These are phyloP conservation scores for Tolypeutes matacus DNA, from an alignment of 2,797 vertebrate species.

Conservation along the genomic window DNA sequence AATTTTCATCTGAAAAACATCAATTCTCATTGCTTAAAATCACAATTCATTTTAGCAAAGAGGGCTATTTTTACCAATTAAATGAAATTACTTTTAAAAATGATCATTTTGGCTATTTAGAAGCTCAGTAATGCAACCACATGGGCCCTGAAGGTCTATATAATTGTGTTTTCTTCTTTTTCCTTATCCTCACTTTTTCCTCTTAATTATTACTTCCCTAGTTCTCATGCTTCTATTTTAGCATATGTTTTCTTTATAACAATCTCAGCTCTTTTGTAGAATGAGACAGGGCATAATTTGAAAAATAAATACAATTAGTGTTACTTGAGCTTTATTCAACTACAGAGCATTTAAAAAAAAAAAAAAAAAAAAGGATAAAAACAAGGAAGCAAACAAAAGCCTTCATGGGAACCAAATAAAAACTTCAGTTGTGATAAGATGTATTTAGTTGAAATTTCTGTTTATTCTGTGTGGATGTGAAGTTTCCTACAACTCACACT, in stretches of 20 bases:
- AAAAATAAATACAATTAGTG: conserved; percentile 56
- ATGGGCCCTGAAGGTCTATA: background rate
- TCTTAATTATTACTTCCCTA: conserved; percentile 12
- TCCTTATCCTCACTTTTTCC: background rate
- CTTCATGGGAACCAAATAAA: conserved; percentile 4
- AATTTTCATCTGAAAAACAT: conserved; percentile 44
- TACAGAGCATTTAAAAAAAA: background rate
- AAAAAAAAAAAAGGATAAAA: background rate
- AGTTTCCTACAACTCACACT: background rate
- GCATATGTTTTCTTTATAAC: conserved; percentile 49
- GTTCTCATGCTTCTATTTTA: background rate
- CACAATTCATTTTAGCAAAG: conserved; percentile 30
- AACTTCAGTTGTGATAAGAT: background rate
- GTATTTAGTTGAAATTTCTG: conserved; percentile 41
- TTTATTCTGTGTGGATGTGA: background rate
- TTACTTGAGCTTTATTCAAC: conserved; percentile 25
- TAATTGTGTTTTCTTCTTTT: background rate
- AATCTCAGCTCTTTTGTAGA: conserved; percentile 44
- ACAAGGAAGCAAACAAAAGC: background rate
- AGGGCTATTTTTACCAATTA: conserved; percentile 2
- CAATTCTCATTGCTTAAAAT: conserved; percentile 42
- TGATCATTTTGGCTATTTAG: conserved; percentile 1
- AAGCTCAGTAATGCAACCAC: background rate
- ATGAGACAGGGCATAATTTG: background rate
- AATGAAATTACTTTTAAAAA: conserved; percentile 26